Conservation (phyloP, 2,888 invertebrate species). For the Hypselothyrea guttata region DNA sequence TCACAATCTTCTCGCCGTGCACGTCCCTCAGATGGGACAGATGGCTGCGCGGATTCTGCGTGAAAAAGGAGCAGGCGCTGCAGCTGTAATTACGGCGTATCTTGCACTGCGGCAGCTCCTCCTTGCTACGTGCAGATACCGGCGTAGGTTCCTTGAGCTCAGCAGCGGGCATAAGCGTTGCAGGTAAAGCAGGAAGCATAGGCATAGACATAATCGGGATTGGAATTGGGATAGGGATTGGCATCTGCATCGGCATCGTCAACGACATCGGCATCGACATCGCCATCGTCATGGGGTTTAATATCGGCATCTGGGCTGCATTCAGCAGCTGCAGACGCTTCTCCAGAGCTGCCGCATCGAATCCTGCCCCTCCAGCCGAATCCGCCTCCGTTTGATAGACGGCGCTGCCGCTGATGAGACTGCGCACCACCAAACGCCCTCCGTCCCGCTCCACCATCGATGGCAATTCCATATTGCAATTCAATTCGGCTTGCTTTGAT, state of each 20-base stretch:
- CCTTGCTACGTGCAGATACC: conserved; percentile 44
- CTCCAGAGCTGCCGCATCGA: conserved; percentile 26
- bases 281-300: no score
- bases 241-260: no score
- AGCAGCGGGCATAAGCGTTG: not conserved
- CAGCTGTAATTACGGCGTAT: conserved; percentile 93
- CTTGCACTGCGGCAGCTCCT: conserved; percentile 89
- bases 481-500: not conserved
- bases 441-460: conserved; percentile 86
- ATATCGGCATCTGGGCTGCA: no score
- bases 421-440: conserved; percentile 85
- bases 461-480: conserved; percentile 83
- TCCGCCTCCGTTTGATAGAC: conserved; percentile 81
- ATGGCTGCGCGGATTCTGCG: conserved; percentile 91
- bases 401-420: conserved; percentile 84
- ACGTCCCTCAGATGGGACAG: conserved; percentile 91
- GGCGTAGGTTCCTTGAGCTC: not conserved
- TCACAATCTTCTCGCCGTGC: conserved; percentile 90
- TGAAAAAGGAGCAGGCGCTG: conserved; percentile 89
- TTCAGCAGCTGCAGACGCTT: conserved; percentile 27
- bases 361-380: not conserved
- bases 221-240: no score
- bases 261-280: no score
- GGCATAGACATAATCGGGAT: no score
- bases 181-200: no score